Percentiles rank a stretch among this genome's conserved stretches.
phyloP scores from a whole-genome alignment of 2,888 invertebrate species.

The Lasioglossum morio region DNA sequence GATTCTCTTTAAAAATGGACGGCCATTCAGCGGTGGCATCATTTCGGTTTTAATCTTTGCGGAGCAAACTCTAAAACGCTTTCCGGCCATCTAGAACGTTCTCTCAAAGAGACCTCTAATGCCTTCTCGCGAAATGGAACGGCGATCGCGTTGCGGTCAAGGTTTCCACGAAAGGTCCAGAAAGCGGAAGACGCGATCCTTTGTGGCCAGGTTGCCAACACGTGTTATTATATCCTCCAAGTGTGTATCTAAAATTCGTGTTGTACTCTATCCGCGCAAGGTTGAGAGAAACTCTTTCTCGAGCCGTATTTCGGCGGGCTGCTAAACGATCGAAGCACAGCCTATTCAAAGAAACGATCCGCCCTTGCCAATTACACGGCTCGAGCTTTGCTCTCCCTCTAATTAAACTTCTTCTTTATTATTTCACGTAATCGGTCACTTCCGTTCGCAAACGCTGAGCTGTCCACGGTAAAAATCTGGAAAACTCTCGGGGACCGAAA shows the following conservation, averaged over 20 bases:
- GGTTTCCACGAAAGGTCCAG: constrained; percentile 65
- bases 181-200: constrained; percentile 48
- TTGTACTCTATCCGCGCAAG: constrained; percentile 4
- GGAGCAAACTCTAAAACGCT: background rate
- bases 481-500: background rate
- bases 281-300: constrained; percentile 22
- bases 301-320: background rate
- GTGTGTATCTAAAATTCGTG: constrained; percentile 37
- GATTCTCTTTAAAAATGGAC: background rate
- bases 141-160: constrained; percentile 59
- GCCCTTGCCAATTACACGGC: constrained; percentile 24
- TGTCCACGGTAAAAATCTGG: constrained; percentile 10
- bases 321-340: constrained; percentile 8
- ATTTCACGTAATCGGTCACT: constrained; percentile 18
- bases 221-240: constrained; percentile 55
- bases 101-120: constrained; percentile 52
- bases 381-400: constrained; percentile 4
- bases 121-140: constrained; percentile 61
- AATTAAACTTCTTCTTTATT: constrained; percentile 39
- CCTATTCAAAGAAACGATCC: constrained; percentile 29
- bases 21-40: background rate
- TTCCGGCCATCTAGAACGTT: constrained; percentile 13
- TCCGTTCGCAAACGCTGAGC: constrained; percentile 19
- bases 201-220: constrained; percentile 44
- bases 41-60: background rate